These are phyloP conservation scores for Ennomos fuscantarius DNA, from an alignment of 2,888 invertebrate species.

Conservation along the genomic window DNA sequence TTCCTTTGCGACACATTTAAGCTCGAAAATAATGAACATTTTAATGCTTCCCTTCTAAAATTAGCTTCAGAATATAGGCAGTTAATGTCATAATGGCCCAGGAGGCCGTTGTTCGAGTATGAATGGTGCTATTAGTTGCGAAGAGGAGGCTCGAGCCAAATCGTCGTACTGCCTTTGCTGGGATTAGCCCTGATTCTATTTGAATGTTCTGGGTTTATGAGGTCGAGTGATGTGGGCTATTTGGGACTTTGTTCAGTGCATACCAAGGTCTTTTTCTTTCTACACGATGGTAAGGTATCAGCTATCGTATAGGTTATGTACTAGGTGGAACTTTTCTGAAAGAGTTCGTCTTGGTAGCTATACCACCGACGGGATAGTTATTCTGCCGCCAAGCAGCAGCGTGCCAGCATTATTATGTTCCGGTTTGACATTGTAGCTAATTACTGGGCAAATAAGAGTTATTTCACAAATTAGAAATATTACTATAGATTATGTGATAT, in stretches of 20 bases:
- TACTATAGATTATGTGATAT: too few relatives aligned
- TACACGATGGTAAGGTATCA: too few relatives aligned
- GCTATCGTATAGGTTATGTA: too few relatives aligned
- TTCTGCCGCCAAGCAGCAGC: too few relatives aligned
- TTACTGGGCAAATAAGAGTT: too few relatives aligned
- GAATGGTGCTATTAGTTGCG: conserved; percentile 60
- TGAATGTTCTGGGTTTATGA: conserved; percentile 13
- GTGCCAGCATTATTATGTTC: too few relatives aligned
- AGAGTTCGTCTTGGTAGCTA: too few relatives aligned
- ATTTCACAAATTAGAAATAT: too few relatives aligned
- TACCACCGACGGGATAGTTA: too few relatives aligned
- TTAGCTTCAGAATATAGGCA: conserved; percentile 41
- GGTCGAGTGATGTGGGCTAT: conserved; percentile 5
- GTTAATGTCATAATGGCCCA: conserved; percentile 45
- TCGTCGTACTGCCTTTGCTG: conserved; percentile 32
- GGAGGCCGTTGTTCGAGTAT: conserved; percentile 48
- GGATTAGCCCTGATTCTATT: conserved; percentile 26
- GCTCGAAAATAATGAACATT: conserved; percentile 13
- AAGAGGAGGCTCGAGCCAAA: conserved; percentile 46
- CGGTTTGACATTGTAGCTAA: too few relatives aligned
- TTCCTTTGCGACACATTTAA: conserved; percentile 12
- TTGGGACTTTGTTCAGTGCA: conserved; percentile 1
- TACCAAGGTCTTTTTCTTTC: too few relatives aligned
- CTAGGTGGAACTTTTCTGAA: too few relatives aligned
- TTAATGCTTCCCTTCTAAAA: conserved; percentile 22